Percentiles rank a stretch among this genome's conserved stretches.
These are phyloP conservation scores for Drosophila gunungcola DNA, from an alignment of 1,140 invertebrate genomes.

Conservation along the genomic window DNA sequence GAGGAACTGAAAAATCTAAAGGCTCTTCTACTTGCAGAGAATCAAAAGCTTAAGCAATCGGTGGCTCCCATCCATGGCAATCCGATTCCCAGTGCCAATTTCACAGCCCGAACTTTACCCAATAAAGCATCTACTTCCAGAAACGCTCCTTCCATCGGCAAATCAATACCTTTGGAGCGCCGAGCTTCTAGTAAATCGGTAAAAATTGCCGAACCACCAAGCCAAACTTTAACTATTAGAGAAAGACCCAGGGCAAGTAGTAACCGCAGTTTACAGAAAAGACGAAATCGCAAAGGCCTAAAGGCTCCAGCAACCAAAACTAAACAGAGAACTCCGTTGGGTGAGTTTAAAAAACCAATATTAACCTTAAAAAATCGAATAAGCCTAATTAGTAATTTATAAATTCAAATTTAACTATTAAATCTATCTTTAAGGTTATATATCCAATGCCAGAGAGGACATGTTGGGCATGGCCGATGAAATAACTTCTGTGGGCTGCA, in stretches of 20 bases:
- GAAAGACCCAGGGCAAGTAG: not conserved
- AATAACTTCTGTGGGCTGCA: not conserved
- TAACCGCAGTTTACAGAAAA: not conserved
- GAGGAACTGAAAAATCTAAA: conserved; percentile 39
- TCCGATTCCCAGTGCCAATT: not conserved
- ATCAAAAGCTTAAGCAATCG: conserved; percentile 3
- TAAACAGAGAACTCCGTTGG: not conserved
- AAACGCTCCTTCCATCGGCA: not conserved
- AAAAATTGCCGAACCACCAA: not conserved
- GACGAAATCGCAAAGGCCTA: not conserved
- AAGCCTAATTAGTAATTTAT: too few relatives aligned
- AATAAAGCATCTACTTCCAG: not conserved
- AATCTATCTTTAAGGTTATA: not conserved
- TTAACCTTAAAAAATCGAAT: too few relatives aligned
- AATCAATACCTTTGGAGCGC: not conserved
- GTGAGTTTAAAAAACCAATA: not conserved
- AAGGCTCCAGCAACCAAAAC: not conserved
- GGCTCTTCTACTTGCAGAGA: conserved; percentile 26
- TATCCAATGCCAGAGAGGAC: not conserved
- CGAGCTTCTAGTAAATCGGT: conserved; percentile 7
- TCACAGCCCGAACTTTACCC: not conserved
- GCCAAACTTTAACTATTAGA: not conserved
- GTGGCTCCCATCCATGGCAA: not conserved
- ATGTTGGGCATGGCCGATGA: not conserved
- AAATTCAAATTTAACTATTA: too few relatives aligned